These are phyloP conservation scores for Tribolium freemani DNA, from an alignment of 2,888 invertebrate species.

Conservation along the genomic window DNA sequence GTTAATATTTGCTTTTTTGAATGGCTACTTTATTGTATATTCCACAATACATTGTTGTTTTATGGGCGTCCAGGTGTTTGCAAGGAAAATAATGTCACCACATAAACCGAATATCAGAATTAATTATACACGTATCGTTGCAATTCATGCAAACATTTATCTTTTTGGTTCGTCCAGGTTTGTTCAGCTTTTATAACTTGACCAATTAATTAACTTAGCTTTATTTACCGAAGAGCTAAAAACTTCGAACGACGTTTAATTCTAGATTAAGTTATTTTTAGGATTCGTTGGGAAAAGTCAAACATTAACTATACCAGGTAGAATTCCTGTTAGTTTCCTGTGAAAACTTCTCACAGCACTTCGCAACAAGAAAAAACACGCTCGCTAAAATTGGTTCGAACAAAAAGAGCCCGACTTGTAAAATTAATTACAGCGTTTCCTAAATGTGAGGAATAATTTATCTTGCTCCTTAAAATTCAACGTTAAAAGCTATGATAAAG, in stretches of 20 bases:
- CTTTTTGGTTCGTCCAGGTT: background rate
- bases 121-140: no score
- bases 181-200: background rate
- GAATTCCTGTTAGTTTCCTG: background rate
- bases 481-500: slow-evolving; percentile 32
- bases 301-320: slow-evolving; percentile 5
- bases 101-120: background rate
- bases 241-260: slow-evolving; percentile 3
- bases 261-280: slow-evolving; percentile 17
- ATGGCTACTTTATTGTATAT: background rate
- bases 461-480: slow-evolving; percentile 11
- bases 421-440: slow-evolving; percentile 18
- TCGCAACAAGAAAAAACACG: background rate
- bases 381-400: background rate
- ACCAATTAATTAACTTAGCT: slow-evolving; percentile 3
- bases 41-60: background rate
- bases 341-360: background rate
- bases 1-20: background rate
- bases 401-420: background rate
- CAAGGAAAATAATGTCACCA: no score
- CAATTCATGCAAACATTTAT: no score
- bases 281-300: background rate
- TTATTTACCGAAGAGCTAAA: slow-evolving; percentile 3
- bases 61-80: background rate
- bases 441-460: slow-evolving; percentile 23